A percentile compares a stretch with the other conserved stretches of the same genome.
Conservation (phyloP, 2,113 vertebrate genomes). For the Lynx canadensis region DNA sequence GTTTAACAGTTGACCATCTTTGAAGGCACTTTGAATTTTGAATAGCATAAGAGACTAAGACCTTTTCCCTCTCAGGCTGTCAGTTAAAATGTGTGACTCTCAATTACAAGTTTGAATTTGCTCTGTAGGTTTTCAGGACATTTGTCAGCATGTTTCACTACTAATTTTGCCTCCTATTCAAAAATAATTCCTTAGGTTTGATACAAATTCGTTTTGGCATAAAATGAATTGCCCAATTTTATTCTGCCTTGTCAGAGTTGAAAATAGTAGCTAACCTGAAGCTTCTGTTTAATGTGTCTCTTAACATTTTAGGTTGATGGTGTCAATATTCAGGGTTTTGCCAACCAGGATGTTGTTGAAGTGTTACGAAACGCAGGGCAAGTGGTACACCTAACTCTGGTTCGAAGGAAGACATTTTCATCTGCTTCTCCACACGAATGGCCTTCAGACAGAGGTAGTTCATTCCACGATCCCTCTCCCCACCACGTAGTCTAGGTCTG, state of each 20-base stretch:
- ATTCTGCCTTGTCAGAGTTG: not conserved
- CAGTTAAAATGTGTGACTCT: not conserved
- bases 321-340: constrained; percentile 92
- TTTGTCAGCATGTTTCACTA: not conserved
- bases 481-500: not conserved
- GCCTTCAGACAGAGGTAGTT: constrained; percentile 88
- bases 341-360: constrained; percentile 94
- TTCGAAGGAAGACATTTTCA: constrained; percentile 85
- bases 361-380: constrained; percentile 91
- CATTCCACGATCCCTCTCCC: not conserved
- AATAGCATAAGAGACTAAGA: not conserved
- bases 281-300: not conserved
- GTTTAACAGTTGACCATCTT: not conserved
- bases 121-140: constrained; percentile 21
- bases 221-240: not conserved
- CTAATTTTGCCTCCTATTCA: not conserved
- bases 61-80: not conserved
- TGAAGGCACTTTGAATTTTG: constrained; percentile 17
- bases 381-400: constrained; percentile 90
- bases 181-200: not conserved
- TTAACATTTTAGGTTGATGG: constrained; percentile 89
- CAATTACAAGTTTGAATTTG: not conserved
- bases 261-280: not conserved
- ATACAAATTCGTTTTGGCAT: not conserved
- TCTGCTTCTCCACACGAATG: constrained; percentile 73